Base-by-base conservation (phyloP, 2,888 invertebrate species). In the Lasiommata megera region DNA sequence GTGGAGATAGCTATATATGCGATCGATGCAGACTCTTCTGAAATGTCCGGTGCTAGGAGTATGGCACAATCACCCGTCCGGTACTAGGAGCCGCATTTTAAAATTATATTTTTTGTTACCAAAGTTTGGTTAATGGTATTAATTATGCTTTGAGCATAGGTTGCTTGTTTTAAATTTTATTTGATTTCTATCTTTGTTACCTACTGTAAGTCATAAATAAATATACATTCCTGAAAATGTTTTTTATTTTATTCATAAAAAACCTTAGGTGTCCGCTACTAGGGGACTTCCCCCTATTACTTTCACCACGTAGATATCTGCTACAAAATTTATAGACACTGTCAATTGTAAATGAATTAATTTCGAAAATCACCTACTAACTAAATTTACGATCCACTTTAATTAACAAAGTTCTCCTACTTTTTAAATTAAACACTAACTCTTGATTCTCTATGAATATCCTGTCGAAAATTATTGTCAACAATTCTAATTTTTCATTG, bases 301-400 rank as follows among this genome's bases (percentile, higher is more conserved):
- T 73, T 60, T 69, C 74, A 62, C 61, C 65, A 7, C 17, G 61
- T 55, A 72, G 71, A 34, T 69, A 34, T 11, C 11, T 61, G 62
- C 41, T 59, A 11, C 11, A 34, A 34, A 34, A 34, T 23, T 23
- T n/a, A 23, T 23, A 23, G 5, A 23, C 5, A 2, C 23, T 5
- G 5, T 23, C 5, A 23, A 2, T 3, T 2, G 23, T 23, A 23
- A 23, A 2, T 23, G 5, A 23, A 23, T n/a, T n/a, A n/a, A n/a
- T n/a, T n/a, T n/a, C n/a, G n/a, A n/a, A n/a, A n/a, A n/a, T n/a
- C n/a, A n/a, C n/a, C n/a, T n/a, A n/a, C n/a, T n/a, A n/a, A n/a
- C n/a, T n/a, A n/a, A n/a, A n/a, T n/a, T n/a, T n/a, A n/a, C n/a
- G n/a, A n/a, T n/a, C n/a, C n/a, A n/a, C n/a, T n/a, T n/a, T n/a